A percentile compares a stretch with the other conserved stretches of the same genome.
phyloP scores from a whole-genome alignment of 1,140 invertebrate species.

The Drosophila ananassae region DNA sequence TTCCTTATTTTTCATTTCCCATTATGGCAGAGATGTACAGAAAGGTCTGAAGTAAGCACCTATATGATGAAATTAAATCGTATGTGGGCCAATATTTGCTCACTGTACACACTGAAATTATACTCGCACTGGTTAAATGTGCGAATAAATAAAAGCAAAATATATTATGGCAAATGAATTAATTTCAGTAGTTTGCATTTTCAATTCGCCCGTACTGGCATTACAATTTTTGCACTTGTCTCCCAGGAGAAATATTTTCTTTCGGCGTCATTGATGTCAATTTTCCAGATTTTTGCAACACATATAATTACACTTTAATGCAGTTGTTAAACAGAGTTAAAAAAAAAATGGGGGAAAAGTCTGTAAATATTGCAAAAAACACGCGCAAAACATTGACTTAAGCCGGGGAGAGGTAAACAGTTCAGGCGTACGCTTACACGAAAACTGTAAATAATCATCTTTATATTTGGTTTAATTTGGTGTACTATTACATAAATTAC shows the following conservation, averaged over 20 bases:
- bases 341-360: conserved; percentile 24
- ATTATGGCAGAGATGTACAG: background rate
- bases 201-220: conserved; percentile 11
- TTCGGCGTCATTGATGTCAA: conserved; percentile 42
- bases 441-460: conserved; percentile 60
- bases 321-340: conserved; percentile 33
- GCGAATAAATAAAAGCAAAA: conserved; percentile 68
- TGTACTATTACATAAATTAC: conserved; percentile 32
- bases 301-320: conserved; percentile 65
- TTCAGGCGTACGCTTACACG: conserved; percentile 36
- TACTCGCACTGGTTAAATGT: conserved; percentile 29
- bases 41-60: conserved; percentile 12
- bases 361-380: conserved; percentile 35
- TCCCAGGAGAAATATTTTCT: conserved; percentile 9
- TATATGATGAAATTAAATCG: conserved; percentile 61
- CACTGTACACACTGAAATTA: conserved; percentile 20
- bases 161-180: conserved; percentile 71
- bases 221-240: background rate
- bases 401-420: conserved; percentile 40
- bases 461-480: conserved; percentile 35
- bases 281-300: conserved; percentile 15
- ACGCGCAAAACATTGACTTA: conserved; percentile 38
- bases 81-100: conserved; percentile 62
- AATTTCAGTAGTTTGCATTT: conserved; percentile 71
- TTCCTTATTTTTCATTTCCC: background rate